Conservation (phyloP, 23 tunicate species). For the Halocynthia roretzi region DNA sequence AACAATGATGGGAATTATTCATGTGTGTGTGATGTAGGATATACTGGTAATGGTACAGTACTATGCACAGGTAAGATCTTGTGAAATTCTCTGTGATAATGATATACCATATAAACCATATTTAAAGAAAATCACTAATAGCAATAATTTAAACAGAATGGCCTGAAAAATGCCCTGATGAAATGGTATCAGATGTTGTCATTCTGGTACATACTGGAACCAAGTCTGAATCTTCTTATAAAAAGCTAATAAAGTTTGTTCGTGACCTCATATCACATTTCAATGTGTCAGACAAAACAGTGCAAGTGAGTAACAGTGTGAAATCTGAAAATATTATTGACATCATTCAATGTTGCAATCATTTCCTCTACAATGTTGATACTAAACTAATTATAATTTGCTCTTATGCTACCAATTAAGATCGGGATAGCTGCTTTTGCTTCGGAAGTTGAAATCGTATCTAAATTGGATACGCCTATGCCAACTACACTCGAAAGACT, state of each 20-base stretch:
- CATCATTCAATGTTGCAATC: too few relatives aligned
- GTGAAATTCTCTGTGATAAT: too few relatives aligned
- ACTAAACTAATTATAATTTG: too few relatives aligned
- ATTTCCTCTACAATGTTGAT: too few relatives aligned
- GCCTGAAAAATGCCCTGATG: conserved; percentile 3
- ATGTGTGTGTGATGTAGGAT: conserved; percentile 44
- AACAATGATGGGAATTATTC: conserved; percentile 38
- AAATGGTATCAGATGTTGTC: neutral
- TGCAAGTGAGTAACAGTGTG: neutral
- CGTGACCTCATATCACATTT: neutral
- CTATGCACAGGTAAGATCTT: conserved; percentile 25
- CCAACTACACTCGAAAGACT: too few relatives aligned
- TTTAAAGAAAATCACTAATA: neutral
- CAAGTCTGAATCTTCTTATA: neutral
- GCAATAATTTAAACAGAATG: neutral
- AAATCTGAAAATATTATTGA: too few relatives aligned
- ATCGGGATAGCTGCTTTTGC: too few relatives aligned
- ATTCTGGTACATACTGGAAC: neutral
- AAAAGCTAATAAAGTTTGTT: neutral
- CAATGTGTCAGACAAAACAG: neutral
- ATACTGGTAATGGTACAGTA: conserved; percentile 31
- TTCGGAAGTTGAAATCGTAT: too few relatives aligned
- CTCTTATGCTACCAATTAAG: too few relatives aligned
- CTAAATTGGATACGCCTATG: too few relatives aligned
- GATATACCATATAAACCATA: too few relatives aligned